Evolutionary conservation across 2,888 invertebrate species (phyloP), one percentile per base, ranked within the genome.

Genomic region (Heliconius aoede): DNA sequence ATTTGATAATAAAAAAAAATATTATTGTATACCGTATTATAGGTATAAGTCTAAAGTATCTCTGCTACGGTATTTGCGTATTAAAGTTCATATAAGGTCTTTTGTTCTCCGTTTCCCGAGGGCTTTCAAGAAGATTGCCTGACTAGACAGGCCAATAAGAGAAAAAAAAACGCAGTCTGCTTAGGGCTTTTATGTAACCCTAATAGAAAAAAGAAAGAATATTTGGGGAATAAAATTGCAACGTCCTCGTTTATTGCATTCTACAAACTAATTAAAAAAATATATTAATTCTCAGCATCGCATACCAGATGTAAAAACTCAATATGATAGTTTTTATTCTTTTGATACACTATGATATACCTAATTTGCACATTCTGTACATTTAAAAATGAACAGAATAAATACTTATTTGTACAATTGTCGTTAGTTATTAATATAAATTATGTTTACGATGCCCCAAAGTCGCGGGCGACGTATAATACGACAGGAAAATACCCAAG

Each of bases 111-210:
- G 32, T 24, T 71, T 71, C 64, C 30, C 30, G 32, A 71, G 75
- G 62, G 75, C 75, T 75, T 75, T 75, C 75, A 75, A 46, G 40
- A 71, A 75, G 75, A 75, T 75, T 75, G 75, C 51, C 62, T 64
- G 75, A 62, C 75, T 75, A 75, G 71, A 71, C 75, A 71, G 75
- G 24, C 69, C 36, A 71, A 71, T 69, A 75, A 32, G 61, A 75
- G 40, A 75, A 75, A 75, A 69, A 75, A 69, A 75, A 69, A 75
- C 36, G 24, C 62, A 64, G 62, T 30, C 64, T 69, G 69, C 51
- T 62, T 75, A 46, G 62, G n/a, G 58, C 60, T 40, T 60, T 60
- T 62, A 30, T 62, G 71, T 74, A 55, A 61, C 62, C 55, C 51
- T 75, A 28, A 30, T 26, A 71, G 30, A 32, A 18, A 21, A 51